Base-by-base conservation (phyloP, 64 coral and sea anemone genomes). In the Pachyseris speciosa region DNA sequence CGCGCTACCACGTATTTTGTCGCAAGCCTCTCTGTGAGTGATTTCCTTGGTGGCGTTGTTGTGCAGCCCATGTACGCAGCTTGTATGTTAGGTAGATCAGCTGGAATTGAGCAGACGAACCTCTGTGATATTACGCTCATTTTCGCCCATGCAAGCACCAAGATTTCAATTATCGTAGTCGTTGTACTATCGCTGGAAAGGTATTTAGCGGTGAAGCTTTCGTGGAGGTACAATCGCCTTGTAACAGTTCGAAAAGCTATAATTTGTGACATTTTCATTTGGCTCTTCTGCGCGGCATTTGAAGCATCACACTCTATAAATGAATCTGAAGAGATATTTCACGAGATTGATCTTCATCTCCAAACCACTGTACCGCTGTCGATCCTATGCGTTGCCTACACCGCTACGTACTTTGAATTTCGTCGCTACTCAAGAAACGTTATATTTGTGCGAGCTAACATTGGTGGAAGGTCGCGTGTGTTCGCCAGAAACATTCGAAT, bases 181-280 rank as follows among this genome's bases (percentile, higher is more conserved):
- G 88, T 95, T 0, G 88, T 64, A 12, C 45, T 95, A 66, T 91
- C 94, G 4, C 16, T 95, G 24, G 94, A 95, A 87, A 83, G 94
- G 16, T 89, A 78, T 15, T 59, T 95, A 9, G 88, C 83, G 0
- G 53, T 95, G 13, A 95, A 84, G 45, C 83, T 91, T 26, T 33
- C 74, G 4, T 87, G 73, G 94, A 87, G 50, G 37, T 95, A 95
- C 63, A 95, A 42, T 37, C 33, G 12, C 3, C 15, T 95, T 28
- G 29, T 95, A 30, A 95, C 75, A 10, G 43, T 40, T 3, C 66
- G 78, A 41, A 71, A 68, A 38, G 94, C 68, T 26, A 31, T 47
- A 29, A 24, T 74, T 26, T 86, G 67, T 7, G 91, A 87, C 44
- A 15, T 73, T 29, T 80, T 67, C 3, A 36, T 91, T 3, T 95